These are phyloP conservation scores for Leucoma salicis DNA, from an alignment of 2,888 invertebrate species.

Conservation along the genomic window DNA sequence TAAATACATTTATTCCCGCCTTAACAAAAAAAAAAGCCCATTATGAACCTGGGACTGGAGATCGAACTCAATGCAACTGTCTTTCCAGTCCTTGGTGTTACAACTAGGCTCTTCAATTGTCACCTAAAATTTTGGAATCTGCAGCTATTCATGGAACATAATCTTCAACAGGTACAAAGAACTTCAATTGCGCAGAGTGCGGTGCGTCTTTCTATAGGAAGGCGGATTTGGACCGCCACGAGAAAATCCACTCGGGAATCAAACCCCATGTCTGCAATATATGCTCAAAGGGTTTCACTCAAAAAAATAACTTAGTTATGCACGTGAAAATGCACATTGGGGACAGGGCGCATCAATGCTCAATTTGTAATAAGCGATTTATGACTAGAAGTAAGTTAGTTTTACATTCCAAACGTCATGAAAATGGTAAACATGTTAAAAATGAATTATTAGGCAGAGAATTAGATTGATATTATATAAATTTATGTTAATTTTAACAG, in stretches of 20 bases:
- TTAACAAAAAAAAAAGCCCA: no score
- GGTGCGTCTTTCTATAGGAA: conserved; percentile 64
- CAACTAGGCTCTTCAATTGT: no score
- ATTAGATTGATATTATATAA: no score
- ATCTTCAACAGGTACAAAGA: conserved; percentile 46
- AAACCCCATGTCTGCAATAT: conserved; percentile 65
- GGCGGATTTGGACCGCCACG: conserved; percentile 63
- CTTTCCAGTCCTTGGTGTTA: no score
- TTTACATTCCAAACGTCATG: conserved; percentile 56
- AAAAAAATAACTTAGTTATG: conserved; percentile 67
- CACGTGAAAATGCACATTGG: conserved; percentile 65
- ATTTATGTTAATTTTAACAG: no score
- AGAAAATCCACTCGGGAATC: conserved; percentile 62
- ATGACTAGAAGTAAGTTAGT: conserved; percentile 59
- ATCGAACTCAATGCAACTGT: no score
- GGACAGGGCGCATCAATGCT: conserved; percentile 54
- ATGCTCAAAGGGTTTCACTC: conserved; percentile 64
- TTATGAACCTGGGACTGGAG: no score
- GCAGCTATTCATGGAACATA: no score
- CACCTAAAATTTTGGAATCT: no score
- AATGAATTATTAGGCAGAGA: conserved; percentile 5
- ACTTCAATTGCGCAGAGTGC: conserved; percentile 60
- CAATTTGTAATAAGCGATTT: conserved; percentile 55
- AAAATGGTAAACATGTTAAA: conserved; percentile 53
- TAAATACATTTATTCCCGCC: no score